Percentiles rank a stretch among this genome's conserved stretches.
Conservation (phyloP, 2,888 invertebrate species). For the Scaptomyza caliginosa region DNA sequence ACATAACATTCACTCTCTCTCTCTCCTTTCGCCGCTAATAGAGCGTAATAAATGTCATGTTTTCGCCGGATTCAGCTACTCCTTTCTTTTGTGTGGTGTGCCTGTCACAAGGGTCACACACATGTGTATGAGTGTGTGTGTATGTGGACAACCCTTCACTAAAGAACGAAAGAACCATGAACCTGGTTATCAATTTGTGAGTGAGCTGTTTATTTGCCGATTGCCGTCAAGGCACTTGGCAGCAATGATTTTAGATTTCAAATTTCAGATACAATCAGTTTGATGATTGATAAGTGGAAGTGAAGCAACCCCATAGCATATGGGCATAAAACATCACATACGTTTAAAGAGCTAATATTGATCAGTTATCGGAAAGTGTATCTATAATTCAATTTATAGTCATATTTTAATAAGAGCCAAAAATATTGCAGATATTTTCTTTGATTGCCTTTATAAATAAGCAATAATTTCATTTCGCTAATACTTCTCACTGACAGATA, state of each 20-base stretch:
- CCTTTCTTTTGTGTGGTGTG: conserved; percentile 45
- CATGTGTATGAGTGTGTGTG: too few relatives aligned
- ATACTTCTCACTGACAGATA: conserved; percentile 40
- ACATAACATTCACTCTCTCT: not conserved
- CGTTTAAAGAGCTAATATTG: conserved; percentile 5
- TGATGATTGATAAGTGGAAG: conserved; percentile 45
- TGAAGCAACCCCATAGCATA: conserved; percentile 15
- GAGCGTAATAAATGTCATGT: conserved; percentile 81
- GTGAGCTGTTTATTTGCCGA: conserved; percentile 61
- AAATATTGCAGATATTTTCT: not conserved
- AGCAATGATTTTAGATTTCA: conserved; percentile 35
- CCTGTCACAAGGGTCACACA: conserved; percentile 41
- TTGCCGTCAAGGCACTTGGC: conserved; percentile 46
- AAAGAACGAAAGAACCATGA: conserved; percentile 2
- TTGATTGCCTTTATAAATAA: conserved; percentile 28
- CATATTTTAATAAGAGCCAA: not conserved
- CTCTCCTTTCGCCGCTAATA: conserved; percentile 61
- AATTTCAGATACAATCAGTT: conserved; percentile 22
- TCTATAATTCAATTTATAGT: conserved; percentile 14
- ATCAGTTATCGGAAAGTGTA: conserved; percentile 2
- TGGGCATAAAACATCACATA: conserved; percentile 3
- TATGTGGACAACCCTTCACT: conserved; percentile 42
- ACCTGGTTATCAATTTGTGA: conserved; percentile 45
- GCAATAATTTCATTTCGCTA: conserved; percentile 36
- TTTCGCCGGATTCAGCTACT: conserved; percentile 64